phyloP scores from a whole-genome alignment of 2,888 invertebrate genomes.

The Hypomecis punctinalis region DNA sequence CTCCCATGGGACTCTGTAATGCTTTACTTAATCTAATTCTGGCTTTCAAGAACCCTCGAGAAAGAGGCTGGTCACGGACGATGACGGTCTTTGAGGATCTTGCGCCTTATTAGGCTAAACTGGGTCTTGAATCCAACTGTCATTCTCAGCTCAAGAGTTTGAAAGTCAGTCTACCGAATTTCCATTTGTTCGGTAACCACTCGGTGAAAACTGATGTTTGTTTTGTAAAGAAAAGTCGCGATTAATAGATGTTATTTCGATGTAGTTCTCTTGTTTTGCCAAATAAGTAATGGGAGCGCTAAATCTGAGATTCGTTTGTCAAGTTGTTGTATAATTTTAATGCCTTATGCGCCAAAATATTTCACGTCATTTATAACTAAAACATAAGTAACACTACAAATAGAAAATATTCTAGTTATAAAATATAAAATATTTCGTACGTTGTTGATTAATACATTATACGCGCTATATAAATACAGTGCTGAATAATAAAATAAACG shows the following conservation, averaged over 20 bases:
- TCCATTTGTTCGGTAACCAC: neutral
- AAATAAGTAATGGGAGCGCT: neutral
- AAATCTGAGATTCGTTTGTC: too few relatives aligned
- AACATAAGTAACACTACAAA: too few relatives aligned
- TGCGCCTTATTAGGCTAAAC: constrained; percentile 14
- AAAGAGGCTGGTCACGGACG: constrained; percentile 8
- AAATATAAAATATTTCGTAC: too few relatives aligned
- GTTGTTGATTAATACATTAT: too few relatives aligned
- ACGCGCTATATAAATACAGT: too few relatives aligned
- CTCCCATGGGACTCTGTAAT: constrained; percentile 40
- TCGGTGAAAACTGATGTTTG: neutral
- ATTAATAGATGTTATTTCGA: neutral
- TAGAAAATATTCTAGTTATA: too few relatives aligned
- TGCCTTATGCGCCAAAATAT: too few relatives aligned
- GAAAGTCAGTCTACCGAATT: neutral
- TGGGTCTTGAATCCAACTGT: constrained; percentile 1
- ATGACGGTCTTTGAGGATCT: neutral
- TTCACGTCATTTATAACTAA: too few relatives aligned
- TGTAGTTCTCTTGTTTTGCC: neutral
- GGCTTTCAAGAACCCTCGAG: constrained; percentile 20
- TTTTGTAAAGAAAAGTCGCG: neutral
- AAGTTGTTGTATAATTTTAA: too few relatives aligned
- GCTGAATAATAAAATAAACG: too few relatives aligned
- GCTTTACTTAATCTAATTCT: constrained; percentile 42
- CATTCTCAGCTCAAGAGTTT: neutral